Evolutionary conservation across 1,140 invertebrate species (phyloP).

Genomic region (Cydia amplana): DNA sequence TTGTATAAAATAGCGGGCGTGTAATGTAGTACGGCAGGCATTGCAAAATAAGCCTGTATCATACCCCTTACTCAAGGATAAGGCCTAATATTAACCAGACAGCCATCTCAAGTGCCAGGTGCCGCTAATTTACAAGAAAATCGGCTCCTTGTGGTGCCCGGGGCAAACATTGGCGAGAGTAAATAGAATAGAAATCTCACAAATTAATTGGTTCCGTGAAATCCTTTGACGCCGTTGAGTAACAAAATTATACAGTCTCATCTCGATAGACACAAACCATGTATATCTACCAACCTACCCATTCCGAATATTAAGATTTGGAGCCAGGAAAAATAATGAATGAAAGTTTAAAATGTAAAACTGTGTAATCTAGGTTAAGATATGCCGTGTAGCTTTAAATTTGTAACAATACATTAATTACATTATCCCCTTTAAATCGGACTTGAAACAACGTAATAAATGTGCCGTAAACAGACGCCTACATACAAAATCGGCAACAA

Average conservation of each 20-base stretch:
- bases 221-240: slow-evolving; percentile 27
- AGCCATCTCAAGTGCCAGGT: background rate
- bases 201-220: slow-evolving; percentile 28
- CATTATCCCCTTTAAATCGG: too few relatives aligned
- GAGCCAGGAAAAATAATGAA: background rate
- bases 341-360: too few relatives aligned
- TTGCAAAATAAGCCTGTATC: background rate
- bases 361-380: too few relatives aligned
- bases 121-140: background rate
- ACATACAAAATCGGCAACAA: too few relatives aligned
- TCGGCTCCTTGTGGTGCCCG: background rate
- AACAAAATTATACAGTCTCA: slow-evolving; percentile 33
- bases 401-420: too few relatives aligned
- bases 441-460: too few relatives aligned
- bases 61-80: background rate
- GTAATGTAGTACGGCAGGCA: background rate
- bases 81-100: slow-evolving; percentile 8
- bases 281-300: slow-evolving; percentile 3
- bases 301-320: slow-evolving; percentile 15
- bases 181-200: slow-evolving; percentile 26
- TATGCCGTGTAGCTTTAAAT: too few relatives aligned
- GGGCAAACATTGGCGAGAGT: background rate
- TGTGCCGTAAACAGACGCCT: too few relatives aligned
- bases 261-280: slow-evolving; percentile 18
- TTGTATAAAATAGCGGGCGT: background rate